Conservation (phyloP, 1,140 invertebrate species). For the Pissodes strobi region DNA sequence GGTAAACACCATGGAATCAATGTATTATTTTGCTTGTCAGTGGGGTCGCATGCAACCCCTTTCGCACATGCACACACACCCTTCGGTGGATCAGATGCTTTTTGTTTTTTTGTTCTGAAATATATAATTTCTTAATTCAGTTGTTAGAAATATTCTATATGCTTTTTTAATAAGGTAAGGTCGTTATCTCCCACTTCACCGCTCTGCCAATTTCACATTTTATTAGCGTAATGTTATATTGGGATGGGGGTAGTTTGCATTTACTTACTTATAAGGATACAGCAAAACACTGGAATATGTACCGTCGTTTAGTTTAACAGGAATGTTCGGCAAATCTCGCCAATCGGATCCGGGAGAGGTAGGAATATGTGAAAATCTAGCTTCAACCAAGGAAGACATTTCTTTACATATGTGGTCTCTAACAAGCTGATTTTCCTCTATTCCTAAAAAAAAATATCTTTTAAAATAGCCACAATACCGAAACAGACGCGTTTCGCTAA, state of each 20-base stretch:
- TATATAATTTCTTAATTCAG: too few species aligned
- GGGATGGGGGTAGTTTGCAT: too few species aligned
- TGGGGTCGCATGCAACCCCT: conserved; percentile 68
- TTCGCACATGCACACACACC: conserved; percentile 81
- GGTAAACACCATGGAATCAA: conserved; percentile 90
- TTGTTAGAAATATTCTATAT: too few species aligned
- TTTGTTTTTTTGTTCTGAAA: conserved; percentile 71
- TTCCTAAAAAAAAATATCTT: too few species aligned
- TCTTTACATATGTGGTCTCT: conserved; percentile 85
- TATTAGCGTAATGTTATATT: too few species aligned
- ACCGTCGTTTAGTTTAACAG: conserved; percentile 72
- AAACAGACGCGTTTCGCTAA: too few species aligned
- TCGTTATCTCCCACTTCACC: too few species aligned
- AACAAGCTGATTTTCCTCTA: conserved; percentile 43
- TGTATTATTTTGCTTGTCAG: conserved; percentile 81
- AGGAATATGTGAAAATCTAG: conserved; percentile 78
- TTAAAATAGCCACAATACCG: too few species aligned
- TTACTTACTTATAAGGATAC: conserved; percentile 51
- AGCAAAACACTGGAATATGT: conserved; percentile 66
- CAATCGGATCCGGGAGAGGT: conserved; percentile 79
- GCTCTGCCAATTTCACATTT: too few species aligned
- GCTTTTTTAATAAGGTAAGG: too few species aligned
- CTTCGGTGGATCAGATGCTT: conserved; percentile 63
- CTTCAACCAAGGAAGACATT: conserved; percentile 78
- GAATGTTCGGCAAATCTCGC: conserved; percentile 84